A percentile compares a stretch with the other conserved stretches of the same genome.
Conservation (phyloP, 2,797 vertebrate genomes). For the Myotis vivesi region DNA sequence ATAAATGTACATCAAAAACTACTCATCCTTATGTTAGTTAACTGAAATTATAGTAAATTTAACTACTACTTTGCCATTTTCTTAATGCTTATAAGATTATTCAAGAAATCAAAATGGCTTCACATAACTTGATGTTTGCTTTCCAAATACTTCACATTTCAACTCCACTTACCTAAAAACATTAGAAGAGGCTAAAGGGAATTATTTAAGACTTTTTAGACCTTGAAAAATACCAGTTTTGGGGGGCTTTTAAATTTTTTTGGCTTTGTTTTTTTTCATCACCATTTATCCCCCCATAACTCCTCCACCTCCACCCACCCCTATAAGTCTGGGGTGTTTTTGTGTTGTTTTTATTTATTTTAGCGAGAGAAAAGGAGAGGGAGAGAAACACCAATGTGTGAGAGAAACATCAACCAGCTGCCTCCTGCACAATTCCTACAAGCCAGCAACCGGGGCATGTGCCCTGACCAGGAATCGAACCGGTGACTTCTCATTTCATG, state of each 20-base stretch:
- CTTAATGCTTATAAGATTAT: slow-evolving; percentile 49
- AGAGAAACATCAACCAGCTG: neutral
- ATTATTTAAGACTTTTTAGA: slow-evolving; percentile 38
- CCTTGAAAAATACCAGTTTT: neutral
- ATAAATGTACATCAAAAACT: slow-evolving; percentile 40
- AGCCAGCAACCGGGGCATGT: neutral
- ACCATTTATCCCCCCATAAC: neutral
- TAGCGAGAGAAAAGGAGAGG: neutral
- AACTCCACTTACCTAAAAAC: slow-evolving; percentile 45
- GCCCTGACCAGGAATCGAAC: neutral
- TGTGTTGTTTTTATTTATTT: neutral
- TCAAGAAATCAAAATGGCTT: slow-evolving; percentile 62
- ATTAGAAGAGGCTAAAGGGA: slow-evolving; percentile 34
- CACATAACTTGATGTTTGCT: slow-evolving; percentile 24
- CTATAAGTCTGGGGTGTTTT: neutral
- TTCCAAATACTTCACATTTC: slow-evolving; percentile 54
- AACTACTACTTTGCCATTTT: slow-evolving; percentile 35
- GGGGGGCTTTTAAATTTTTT: neutral
- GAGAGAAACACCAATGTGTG: neutral
- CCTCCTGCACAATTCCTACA: neutral
- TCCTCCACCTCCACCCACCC: neutral
- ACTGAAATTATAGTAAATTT: slow-evolving; percentile 48
- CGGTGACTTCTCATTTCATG: neutral
- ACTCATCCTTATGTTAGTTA: slow-evolving; percentile 28
- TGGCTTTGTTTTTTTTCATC: neutral